phyloP scores from a whole-genome alignment of 2,113 vertebrate species.

The Oenanthe melanoleuca region DNA sequence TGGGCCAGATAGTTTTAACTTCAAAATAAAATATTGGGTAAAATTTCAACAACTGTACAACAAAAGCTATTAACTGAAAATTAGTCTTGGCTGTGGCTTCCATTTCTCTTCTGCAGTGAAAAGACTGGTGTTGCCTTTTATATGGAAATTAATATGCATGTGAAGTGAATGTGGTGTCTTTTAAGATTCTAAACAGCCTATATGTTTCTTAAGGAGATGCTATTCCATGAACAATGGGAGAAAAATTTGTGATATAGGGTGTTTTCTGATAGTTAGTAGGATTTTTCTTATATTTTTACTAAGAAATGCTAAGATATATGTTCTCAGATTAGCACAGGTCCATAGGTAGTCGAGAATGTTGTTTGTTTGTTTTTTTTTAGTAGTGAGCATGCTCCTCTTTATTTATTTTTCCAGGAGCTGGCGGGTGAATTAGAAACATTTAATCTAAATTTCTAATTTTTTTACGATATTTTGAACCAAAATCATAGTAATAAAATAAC shows the following conservation, averaged over 20 bases:
- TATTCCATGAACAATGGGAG: neutral
- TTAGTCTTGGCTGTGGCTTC: neutral
- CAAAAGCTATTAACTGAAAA: neutral
- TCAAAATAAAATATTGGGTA: neutral
- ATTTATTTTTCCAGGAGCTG: neutral
- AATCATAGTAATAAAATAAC: neutral
- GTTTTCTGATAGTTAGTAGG: neutral
- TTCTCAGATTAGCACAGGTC: neutral
- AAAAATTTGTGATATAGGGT: neutral
- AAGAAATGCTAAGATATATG: neutral
- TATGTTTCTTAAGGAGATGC: neutral
- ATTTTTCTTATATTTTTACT: neutral
- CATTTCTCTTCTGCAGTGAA: neutral
- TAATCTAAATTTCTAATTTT: neutral
- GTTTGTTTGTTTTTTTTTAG: neutral
- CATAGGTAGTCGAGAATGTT: neutral
- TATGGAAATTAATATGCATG: neutral
- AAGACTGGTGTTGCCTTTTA: neutral
- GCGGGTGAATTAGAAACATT: neutral
- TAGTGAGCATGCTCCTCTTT: neutral
- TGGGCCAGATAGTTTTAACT: neutral
- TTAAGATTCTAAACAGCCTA: neutral
- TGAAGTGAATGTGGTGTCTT: neutral
- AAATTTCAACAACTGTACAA: neutral
- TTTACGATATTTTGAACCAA: constrained; percentile 16